These are phyloP conservation scores for Lucifuga dentata DNA, from an alignment of 2,113 vertebrate genomes.

Conservation along the genomic window DNA sequence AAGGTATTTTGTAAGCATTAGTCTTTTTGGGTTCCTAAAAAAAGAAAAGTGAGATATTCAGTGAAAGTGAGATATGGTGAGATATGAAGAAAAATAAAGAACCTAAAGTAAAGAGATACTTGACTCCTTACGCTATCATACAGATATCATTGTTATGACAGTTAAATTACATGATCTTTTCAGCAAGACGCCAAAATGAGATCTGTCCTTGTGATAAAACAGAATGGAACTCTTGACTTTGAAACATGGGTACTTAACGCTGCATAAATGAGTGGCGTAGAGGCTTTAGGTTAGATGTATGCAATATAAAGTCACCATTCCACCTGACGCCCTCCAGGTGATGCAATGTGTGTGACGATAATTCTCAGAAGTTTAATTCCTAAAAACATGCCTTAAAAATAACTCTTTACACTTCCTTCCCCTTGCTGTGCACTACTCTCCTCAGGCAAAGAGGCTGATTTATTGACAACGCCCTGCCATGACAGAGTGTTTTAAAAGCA, in stretches of 20 bases:
- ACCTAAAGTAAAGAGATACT: background rate
- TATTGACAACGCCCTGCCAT: constrained; percentile 53
- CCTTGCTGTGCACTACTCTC: constrained; percentile 26
- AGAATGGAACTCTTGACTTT: background rate
- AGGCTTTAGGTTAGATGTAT: background rate
- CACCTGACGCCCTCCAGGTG: constrained; percentile 32
- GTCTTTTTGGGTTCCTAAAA: background rate
- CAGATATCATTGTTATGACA: constrained; percentile 12
- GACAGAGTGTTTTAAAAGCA: constrained; percentile 45
- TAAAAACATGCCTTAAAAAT: constrained; percentile 18
- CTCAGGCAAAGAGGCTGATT: constrained; percentile 63
- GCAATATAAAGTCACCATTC: constrained; percentile 20
- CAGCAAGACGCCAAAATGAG: background rate
- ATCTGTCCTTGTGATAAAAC: constrained; percentile 8
- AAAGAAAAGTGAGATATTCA: background rate
- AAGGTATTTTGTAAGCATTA: background rate
- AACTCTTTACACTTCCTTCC: background rate
- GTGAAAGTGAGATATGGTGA: background rate
- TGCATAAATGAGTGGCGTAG: background rate
- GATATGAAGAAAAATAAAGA: background rate
- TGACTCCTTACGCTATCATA: background rate
- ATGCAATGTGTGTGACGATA: constrained; percentile 11
- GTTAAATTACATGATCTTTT: background rate
- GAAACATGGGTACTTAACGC: constrained; percentile 34
- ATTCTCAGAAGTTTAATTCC: constrained; percentile 48